Percentiles rank a stretch among this genome's conserved stretches.
These are phyloP conservation scores for Odobenus rosmarus DNA, from an alignment of 2,113 vertebrate genomes.

Conservation along the genomic window DNA sequence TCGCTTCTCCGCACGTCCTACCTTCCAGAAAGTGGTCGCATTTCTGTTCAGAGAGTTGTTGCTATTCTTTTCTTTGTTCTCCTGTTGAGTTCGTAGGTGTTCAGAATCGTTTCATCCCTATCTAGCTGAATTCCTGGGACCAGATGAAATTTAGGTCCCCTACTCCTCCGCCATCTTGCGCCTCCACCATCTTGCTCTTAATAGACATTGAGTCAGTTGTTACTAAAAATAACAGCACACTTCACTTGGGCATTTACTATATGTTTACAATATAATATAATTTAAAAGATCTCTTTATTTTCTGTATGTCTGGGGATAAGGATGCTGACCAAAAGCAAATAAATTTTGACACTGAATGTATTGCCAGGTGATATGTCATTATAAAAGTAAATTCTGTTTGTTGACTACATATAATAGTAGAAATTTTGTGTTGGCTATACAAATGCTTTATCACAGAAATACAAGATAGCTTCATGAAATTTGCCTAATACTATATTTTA, in stretches of 20 bases:
- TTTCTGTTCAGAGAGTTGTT: too few species aligned
- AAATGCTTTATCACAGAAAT: conserved; percentile 32
- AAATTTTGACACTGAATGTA: conserved; percentile 20
- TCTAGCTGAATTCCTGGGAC: too few species aligned
- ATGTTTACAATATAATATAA: conserved; percentile 12
- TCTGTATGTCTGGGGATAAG: neutral
- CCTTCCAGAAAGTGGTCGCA: too few species aligned
- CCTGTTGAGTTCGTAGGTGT: too few species aligned
- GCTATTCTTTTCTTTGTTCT: too few species aligned
- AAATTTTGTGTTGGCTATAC: conserved; percentile 9
- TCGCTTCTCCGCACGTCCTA: too few species aligned
- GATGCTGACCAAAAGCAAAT: neutral
- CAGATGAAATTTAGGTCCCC: too few species aligned
- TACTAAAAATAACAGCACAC: neutral
- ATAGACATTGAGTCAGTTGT: neutral
- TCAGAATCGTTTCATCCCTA: too few species aligned
- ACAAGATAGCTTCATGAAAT: conserved; percentile 17
- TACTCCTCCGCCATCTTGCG: too few species aligned
- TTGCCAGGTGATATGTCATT: neutral
- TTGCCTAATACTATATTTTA: conserved; percentile 40
- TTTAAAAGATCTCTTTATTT: conserved; percentile 37
- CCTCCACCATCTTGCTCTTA: neutral
- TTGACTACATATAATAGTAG: neutral
- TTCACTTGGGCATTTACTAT: conserved; percentile 30
- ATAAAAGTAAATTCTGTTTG: neutral